Conservation (phyloP, 2,888 invertebrate genomes). For the Chrysina gloriosa region DNA sequence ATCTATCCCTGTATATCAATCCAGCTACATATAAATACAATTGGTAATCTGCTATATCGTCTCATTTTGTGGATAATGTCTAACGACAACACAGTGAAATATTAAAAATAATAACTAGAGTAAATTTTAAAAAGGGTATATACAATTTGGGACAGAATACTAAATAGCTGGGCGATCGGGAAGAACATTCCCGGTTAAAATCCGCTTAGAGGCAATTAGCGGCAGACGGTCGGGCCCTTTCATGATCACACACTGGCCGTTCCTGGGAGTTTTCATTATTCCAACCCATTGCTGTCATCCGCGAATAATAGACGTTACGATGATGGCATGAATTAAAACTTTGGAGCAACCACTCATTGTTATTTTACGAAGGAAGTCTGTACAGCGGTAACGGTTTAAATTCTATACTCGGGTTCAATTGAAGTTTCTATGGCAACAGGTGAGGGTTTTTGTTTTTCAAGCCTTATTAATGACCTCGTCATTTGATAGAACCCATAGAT, state of each 20-base stretch:
- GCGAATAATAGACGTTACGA: slow-evolving; percentile 40
- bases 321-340: slow-evolving; percentile 37
- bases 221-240: slow-evolving; percentile 42
- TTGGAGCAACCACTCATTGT: slow-evolving; percentile 46
- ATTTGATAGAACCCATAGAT: slow-evolving; percentile 28
- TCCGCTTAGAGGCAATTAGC: slow-evolving; percentile 51
- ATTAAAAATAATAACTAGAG: slow-evolving; percentile 18
- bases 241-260: slow-evolving; percentile 41
- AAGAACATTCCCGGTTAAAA: slow-evolving; percentile 40
- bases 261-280: slow-evolving; percentile 41
- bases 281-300: slow-evolving; percentile 41
- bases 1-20: no score
- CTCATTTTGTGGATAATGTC: no score
- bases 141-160: slow-evolving; percentile 9
- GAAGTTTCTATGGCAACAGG: slow-evolving; percentile 50
- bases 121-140: slow-evolving; percentile 24
- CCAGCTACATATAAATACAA: no score
- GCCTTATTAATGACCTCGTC: slow-evolving; percentile 33
- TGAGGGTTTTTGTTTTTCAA: slow-evolving; percentile 41
- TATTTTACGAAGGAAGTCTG: slow-evolving; percentile 40
- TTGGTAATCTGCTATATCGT: no score
- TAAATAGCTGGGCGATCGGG: slow-evolving; percentile 11
- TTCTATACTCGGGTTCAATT: slow-evolving; percentile 37
- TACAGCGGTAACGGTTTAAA: slow-evolving; percentile 44
- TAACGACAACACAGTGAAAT: neutral